Evolutionary conservation across 2,888 invertebrate genomes (phyloP).

Genomic region (Synanthedon myopaeformis): DNA sequence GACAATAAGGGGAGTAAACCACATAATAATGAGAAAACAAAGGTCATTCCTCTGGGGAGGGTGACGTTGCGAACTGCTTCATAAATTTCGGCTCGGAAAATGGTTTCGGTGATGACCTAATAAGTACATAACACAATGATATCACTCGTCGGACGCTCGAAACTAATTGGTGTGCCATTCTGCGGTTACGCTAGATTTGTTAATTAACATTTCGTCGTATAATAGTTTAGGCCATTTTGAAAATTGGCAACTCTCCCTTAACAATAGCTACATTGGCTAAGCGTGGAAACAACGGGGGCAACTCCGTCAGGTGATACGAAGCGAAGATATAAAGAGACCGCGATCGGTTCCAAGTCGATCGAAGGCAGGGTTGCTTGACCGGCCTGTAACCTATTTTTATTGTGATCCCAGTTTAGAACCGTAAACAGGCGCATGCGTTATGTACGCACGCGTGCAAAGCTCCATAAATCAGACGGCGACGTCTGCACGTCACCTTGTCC

Average conservation of each 20-base stretch:
- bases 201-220: no score
- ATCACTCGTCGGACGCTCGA: no score
- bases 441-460: slow-evolving; percentile 15
- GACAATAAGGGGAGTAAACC: slow-evolving; percentile 25
- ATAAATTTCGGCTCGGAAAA: no score
- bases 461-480: slow-evolving; percentile 19
- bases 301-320: not conserved
- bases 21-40: slow-evolving; percentile 27
- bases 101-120: not conserved
- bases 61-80: slow-evolving; percentile 17
- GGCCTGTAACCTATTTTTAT: slow-evolving; percentile 45
- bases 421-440: slow-evolving; percentile 36
- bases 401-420: slow-evolving; percentile 37
- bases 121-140: not conserved
- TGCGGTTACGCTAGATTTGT: no score
- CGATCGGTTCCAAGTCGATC: slow-evolving; percentile 18
- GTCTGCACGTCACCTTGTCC: slow-evolving; percentile 9
- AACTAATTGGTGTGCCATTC: no score
- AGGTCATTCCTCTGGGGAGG: slow-evolving; percentile 17
- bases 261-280: no score
- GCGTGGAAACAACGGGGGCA: no score
- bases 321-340: not conserved
- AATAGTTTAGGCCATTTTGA: no score
- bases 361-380: slow-evolving; percentile 43
- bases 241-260: no score